Evolutionary conservation across 2,888 invertebrate species (phyloP).

Genomic region (Pseudanteris insignis): DNA sequence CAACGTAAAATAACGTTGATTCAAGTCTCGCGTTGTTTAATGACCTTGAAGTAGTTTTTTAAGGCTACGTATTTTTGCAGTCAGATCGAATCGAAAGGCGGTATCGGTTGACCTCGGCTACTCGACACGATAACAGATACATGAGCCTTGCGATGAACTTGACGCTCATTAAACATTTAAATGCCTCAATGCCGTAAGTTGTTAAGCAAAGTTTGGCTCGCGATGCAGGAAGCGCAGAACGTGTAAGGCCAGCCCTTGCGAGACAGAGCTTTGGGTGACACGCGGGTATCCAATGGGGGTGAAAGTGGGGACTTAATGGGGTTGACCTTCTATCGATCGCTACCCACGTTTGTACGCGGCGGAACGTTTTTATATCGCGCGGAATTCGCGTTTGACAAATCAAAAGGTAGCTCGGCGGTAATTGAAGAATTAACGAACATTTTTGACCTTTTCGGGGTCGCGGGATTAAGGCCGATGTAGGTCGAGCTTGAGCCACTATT

Average conservation of each 20-base stretch:
- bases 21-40: slow-evolving; percentile 11
- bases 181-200: slow-evolving; percentile 21
- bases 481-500: slow-evolving; percentile 11
- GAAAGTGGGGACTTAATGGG: slow-evolving; percentile 4
- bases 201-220: slow-evolving; percentile 6
- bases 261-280: not conserved
- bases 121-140: slow-evolving; percentile 31
- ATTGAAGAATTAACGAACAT: slow-evolving; percentile 12
- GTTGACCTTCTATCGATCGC: slow-evolving; percentile 25
- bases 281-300: slow-evolving; percentile 6
- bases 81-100: slow-evolving; percentile 23
- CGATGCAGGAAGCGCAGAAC: slow-evolving; percentile 14
- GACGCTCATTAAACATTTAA: slow-evolving; percentile 33
- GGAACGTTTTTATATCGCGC: slow-evolving; percentile 3
- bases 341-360: slow-evolving; percentile 1
- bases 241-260: not conserved
- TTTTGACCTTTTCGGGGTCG: slow-evolving; percentile 10
- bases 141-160: slow-evolving; percentile 25
- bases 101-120: slow-evolving; percentile 30
- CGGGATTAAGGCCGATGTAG: slow-evolving; percentile 3
- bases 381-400: slow-evolving; percentile 4
- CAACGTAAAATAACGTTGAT: not conserved
- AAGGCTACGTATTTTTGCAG: slow-evolving; percentile 30
- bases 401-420: slow-evolving; percentile 1
- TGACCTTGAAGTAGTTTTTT: slow-evolving; percentile 25